Conservation (phyloP, 2,888 invertebrate species). For the Tachystola acroxantha region DNA sequence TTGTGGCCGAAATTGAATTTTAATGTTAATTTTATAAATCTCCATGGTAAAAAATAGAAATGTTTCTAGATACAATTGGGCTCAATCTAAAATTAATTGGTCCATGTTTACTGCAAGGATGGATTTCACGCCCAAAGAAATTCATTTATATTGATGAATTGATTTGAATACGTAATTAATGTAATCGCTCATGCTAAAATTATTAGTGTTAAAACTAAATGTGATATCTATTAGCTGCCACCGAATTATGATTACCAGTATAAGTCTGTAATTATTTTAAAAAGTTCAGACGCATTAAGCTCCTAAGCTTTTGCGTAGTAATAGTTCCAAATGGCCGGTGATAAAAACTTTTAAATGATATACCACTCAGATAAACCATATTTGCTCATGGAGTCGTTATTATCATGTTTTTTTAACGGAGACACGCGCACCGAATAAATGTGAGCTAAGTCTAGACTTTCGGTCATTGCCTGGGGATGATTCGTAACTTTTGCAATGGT, state of each 20-base stretch:
- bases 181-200: conserved; percentile 13
- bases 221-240: conserved; percentile 48
- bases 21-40: conserved; percentile 40
- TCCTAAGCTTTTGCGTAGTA: conserved; percentile 45
- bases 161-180: conserved; percentile 15
- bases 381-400: conserved; percentile 57
- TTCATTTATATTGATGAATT: conserved; percentile 22
- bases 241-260: conserved; percentile 36
- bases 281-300: conserved; percentile 41
- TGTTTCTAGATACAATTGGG: conserved; percentile 37
- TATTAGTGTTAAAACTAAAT: conserved; percentile 37
- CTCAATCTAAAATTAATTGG: conserved; percentile 46
- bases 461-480: conserved; percentile 74
- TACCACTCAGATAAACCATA: conserved; percentile 29
- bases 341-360: conserved; percentile 40
- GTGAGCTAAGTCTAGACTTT: conserved; percentile 51
- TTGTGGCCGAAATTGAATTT: conserved; percentile 40
- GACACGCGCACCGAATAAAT: conserved; percentile 30
- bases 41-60: conserved; percentile 29
- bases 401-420: conserved; percentile 48
- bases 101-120: conserved; percentile 25
- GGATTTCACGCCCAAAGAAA: conserved; percentile 23
- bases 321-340: conserved; percentile 43
- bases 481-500: conserved; percentile 55
- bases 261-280: conserved; percentile 45